Conservation (phyloP, 1,140 invertebrate species). For the Drepana arcuata region DNA sequence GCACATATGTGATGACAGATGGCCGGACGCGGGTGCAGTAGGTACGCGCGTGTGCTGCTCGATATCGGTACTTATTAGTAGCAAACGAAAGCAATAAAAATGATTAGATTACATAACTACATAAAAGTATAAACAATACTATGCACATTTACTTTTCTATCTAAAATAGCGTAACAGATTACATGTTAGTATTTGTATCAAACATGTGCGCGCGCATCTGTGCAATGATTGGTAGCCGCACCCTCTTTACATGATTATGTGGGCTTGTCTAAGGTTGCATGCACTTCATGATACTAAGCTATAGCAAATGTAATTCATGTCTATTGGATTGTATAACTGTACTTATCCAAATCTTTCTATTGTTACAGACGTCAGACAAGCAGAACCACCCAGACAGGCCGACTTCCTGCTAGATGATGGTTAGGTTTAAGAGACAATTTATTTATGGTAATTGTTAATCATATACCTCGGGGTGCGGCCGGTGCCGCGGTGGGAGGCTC, state of each 20-base stretch:
- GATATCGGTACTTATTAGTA: no score
- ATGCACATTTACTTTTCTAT: no score
- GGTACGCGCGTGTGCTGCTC: conserved; percentile 51
- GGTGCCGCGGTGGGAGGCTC: conserved; percentile 6
- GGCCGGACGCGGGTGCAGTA: conserved; percentile 61
- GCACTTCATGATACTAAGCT: no score
- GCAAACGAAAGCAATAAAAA: no score
- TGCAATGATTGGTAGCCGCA: conserved; percentile 28
- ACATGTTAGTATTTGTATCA: no score
- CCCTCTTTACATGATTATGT: conserved; percentile 13
- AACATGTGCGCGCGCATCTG: conserved; percentile 38
- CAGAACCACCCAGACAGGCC: conserved; percentile 66
- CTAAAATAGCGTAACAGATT: no score
- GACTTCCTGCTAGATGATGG: conserved; percentile 48
- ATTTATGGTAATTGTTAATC: conserved; percentile 51
- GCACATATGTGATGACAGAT: conserved; percentile 64
- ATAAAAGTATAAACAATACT: no score
- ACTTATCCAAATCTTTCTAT: conserved; percentile 35
- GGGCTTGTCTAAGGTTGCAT: conserved; percentile 19
- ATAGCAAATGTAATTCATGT: conserved; percentile 15
- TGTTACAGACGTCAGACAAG: conserved; percentile 70
- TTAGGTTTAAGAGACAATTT: conserved; percentile 43
- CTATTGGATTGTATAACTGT: conserved; percentile 8
- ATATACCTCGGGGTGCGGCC: conserved; percentile 40
- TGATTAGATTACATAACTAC: no score